Evolutionary conservation across 2,888 invertebrate genomes (phyloP).

Genomic region (Xestia c-nigrum): DNA sequence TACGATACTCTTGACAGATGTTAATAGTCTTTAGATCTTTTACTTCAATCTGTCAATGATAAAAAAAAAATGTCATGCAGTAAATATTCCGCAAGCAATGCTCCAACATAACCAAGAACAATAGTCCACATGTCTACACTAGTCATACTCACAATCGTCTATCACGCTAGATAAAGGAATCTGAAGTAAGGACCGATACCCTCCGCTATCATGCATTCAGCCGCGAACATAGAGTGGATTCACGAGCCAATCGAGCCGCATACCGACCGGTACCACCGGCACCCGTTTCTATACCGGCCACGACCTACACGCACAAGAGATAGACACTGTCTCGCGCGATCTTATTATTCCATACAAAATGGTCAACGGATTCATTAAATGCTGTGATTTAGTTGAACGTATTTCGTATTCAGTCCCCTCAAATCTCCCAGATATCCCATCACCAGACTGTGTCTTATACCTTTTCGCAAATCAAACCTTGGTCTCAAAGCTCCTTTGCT

Average conservation of each 20-base stretch:
- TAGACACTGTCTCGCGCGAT: background rate
- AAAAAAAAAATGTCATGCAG: background rate
- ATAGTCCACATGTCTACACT: constrained; percentile 16
- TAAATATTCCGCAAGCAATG: background rate
- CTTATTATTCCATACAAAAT: no score
- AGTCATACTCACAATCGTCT: constrained; percentile 18
- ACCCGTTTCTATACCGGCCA: background rate
- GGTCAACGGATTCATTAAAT: no score
- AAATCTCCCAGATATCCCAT: no score
- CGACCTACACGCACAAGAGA: background rate
- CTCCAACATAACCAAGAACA: background rate
- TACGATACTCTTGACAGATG: background rate
- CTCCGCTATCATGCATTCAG: constrained; percentile 19
- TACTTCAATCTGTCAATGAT: background rate
- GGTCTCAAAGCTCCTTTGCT: no score
- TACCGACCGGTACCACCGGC: constrained; percentile 17
- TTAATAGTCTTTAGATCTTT: background rate
- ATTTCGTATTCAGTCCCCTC: no score
- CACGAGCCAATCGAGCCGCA: constrained; percentile 42
- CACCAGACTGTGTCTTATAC: no score
- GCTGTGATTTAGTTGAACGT: no score
- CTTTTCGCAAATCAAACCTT: no score
- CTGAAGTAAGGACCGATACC: constrained; percentile 15
- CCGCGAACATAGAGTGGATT: constrained; percentile 11
- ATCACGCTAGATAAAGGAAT: constrained; percentile 23